phyloP scores from a whole-genome alignment of 2,113 vertebrate genomes.

The Pelecanus crispus region DNA sequence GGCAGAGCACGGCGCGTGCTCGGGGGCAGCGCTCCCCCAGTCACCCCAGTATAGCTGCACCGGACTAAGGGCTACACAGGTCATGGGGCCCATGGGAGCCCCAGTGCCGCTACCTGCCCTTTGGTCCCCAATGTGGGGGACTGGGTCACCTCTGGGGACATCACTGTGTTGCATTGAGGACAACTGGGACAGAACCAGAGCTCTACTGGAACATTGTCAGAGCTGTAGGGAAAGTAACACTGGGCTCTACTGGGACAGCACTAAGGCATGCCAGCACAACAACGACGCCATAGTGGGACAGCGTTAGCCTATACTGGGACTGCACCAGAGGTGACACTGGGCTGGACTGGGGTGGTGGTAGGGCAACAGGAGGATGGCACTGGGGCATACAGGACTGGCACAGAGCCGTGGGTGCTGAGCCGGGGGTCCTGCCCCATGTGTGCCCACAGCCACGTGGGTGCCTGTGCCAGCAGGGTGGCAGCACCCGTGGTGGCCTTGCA shows the following conservation, averaged over 20 bases:
- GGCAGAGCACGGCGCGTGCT: fast-evolving
- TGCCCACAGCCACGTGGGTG: fast-evolving
- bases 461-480: not conserved
- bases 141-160: not conserved
- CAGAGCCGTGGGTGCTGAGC: not conserved
- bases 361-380: not conserved
- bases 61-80: not conserved
- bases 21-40: not conserved
- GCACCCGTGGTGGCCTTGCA: not conserved
- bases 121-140: fast-evolving
- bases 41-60: not conserved
- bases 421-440: not conserved
- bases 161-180: not conserved
- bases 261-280: not conserved
- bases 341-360: not conserved
- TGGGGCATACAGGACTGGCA: not conserved
- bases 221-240: not conserved
- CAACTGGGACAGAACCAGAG: not conserved
- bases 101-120: not conserved
- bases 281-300: fast-evolving
- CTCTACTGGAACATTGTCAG: not conserved
- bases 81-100: fast-evolving
- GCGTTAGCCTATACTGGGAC: not conserved
- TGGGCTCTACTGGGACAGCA: not conserved
- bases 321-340: not conserved